These are phyloP conservation scores for Pituophis catenifer DNA, from an alignment of 2,113 vertebrate species.

Conservation along the genomic window DNA sequence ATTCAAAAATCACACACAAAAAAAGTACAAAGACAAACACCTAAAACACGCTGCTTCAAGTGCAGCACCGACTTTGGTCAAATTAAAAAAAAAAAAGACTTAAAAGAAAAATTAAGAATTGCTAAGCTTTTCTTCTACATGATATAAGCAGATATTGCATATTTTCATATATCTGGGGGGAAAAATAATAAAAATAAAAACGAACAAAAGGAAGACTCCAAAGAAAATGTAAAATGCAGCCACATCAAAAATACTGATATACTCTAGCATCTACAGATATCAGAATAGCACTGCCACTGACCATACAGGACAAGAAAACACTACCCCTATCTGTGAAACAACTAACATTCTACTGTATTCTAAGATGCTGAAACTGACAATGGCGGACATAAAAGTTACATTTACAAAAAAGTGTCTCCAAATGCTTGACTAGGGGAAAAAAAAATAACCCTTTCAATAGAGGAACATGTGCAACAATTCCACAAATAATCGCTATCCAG, in stretches of 20 bases:
- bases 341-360: conserved; percentile 77
- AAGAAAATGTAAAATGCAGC: conserved; percentile 86
- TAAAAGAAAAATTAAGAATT: conserved; percentile 72
- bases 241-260: conserved; percentile 85
- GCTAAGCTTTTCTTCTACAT: conserved; percentile 84
- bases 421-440: conserved; percentile 82
- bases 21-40: conserved; percentile 82
- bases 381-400: conserved; percentile 82
- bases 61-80: conserved; percentile 89
- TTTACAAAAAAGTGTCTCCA: conserved; percentile 82
- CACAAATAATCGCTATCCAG: conserved; percentile 90
- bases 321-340: conserved; percentile 79
- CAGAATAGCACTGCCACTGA: conserved; percentile 83
- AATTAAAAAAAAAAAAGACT: conserved; percentile 71
- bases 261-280: conserved; percentile 78
- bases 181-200: conserved; percentile 42
- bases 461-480: conserved; percentile 87
- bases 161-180: conserved; percentile 88
- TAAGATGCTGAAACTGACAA: conserved; percentile 79
- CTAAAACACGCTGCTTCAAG: conserved; percentile 81
- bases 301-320: conserved; percentile 77
- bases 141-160: conserved; percentile 98
- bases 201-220: conserved; percentile 83
- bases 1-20: conserved; percentile 71
- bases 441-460: conserved; percentile 75